Percentiles rank a stretch among this genome's conserved stretches.
Evolutionary conservation across 1,140 invertebrate species (phyloP).

Genomic region (Caenorhabditis tropicalis): DNA sequence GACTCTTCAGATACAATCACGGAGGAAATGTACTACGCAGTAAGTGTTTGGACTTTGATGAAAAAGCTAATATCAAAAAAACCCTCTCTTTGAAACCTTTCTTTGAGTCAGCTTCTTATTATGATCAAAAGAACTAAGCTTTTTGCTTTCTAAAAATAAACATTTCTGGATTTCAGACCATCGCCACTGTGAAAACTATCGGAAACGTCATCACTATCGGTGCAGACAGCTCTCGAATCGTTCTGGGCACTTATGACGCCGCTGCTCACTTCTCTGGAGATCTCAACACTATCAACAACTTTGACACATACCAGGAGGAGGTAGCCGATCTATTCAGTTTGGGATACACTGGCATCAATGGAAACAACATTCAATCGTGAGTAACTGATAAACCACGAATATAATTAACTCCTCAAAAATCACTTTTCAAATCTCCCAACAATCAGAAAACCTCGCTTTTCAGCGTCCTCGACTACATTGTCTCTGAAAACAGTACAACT

Average conservation of each 20-base stretch:
- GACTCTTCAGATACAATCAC: slow-evolving; percentile 16
- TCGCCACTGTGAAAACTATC: background rate
- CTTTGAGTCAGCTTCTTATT: too few relatives aligned
- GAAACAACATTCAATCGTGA: slow-evolving; percentile 51
- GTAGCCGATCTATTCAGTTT: background rate
- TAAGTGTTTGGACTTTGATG: background rate
- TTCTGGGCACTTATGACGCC: slow-evolving; percentile 29
- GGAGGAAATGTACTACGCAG: slow-evolving; percentile 21
- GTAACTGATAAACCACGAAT: background rate
- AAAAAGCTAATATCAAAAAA: background rate
- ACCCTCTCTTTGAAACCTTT: background rate
- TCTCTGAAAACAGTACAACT: background rate
- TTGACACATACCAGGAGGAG: background rate
- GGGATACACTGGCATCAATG: slow-evolving; percentile 45
- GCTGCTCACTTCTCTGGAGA: slow-evolving; percentile 4
- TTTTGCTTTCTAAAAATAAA: too few relatives aligned
- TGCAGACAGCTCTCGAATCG: background rate
- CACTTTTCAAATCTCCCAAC: too few relatives aligned
- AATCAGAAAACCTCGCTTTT: background rate
- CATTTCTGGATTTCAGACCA: background rate
- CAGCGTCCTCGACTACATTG: slow-evolving; percentile 25
- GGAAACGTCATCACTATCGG: slow-evolving; percentile 1
- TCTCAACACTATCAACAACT: slow-evolving; percentile 6
- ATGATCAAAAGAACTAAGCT: too few relatives aligned
- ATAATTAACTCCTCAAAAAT: too few relatives aligned